Percentiles rank a stretch among this genome's conserved stretches.
Evolutionary conservation across 92 coral and sea anemone genomes (phyloP).

Genomic region (Epizoanthus fatuus): DNA sequence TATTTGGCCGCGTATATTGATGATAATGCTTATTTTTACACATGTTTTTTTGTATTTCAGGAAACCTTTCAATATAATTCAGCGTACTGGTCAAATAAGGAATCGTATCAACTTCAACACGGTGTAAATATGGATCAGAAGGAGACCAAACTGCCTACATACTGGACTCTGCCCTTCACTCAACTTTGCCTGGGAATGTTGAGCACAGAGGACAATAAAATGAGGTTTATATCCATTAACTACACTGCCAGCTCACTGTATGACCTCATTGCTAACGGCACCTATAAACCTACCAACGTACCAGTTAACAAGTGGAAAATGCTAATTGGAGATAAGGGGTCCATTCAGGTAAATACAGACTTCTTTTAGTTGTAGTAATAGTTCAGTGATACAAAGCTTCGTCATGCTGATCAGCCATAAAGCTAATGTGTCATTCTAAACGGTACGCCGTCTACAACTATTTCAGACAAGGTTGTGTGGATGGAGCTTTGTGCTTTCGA

Average conservation of each 20-base stretch:
- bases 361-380: background rate
- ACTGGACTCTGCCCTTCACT: background rate
- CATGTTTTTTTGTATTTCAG: background rate
- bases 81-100: background rate
- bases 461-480: too few species aligned
- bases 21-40: too few species aligned
- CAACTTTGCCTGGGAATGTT: background rate
- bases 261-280: background rate
- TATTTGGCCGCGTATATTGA: too few species aligned
- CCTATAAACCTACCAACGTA: background rate
- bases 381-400: too few species aligned
- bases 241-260: background rate
- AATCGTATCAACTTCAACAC: background rate
- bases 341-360: background rate
- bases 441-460: too few species aligned
- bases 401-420: background rate
- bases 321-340: background rate
- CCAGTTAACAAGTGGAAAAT: background rate
- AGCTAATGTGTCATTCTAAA: too few species aligned
- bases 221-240: background rate
- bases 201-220: background rate
- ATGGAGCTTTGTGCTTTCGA: too few species aligned
- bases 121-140: background rate
- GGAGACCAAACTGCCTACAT: background rate
- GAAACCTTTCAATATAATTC: background rate